phyloP scores from a whole-genome alignment of 2,888 invertebrate species.

The Petrolisthes cinctipes region DNA sequence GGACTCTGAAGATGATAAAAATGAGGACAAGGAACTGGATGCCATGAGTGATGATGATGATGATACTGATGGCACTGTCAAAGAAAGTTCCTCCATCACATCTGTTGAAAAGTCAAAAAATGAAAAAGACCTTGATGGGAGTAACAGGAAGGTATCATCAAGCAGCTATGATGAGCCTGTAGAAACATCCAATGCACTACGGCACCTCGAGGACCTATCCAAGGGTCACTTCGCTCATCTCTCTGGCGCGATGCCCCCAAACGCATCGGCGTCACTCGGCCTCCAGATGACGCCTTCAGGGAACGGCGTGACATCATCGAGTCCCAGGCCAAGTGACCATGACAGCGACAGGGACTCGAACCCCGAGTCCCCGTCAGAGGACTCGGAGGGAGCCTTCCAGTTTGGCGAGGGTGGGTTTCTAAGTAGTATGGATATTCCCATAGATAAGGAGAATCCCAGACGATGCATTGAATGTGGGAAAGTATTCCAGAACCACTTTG shows the following conservation, averaged over 20 bases:
- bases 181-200: constrained; percentile 79
- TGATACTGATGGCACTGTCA: constrained; percentile 67
- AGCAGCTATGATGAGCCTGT: constrained; percentile 65
- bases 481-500: constrained; percentile 92
- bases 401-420: constrained; percentile 65
- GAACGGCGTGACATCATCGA: constrained; percentile 61
- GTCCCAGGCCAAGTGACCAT: constrained; percentile 63
- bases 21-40: constrained; percentile 65
- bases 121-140: constrained; percentile 56
- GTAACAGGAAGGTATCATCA: constrained; percentile 51
- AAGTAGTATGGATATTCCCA: constrained; percentile 79
- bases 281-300: constrained; percentile 56
- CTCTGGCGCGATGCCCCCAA: constrained; percentile 65
- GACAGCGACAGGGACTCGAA: constrained; percentile 62
- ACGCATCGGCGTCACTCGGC: constrained; percentile 66
- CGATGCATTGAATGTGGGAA: constrained; percentile 93
- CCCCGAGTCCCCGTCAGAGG: constrained; percentile 62
- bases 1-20: constrained; percentile 65
- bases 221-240: constrained; percentile 80
- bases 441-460: constrained; percentile 91
- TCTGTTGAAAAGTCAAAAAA: constrained; percentile 64
- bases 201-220: constrained; percentile 83
- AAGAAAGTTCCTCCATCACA: constrained; percentile 66
- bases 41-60: constrained; percentile 67
- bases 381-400: constrained; percentile 59